phyloP scores from a whole-genome alignment of 2,888 invertebrate species.

The Pyrochroa serraticornis region DNA sequence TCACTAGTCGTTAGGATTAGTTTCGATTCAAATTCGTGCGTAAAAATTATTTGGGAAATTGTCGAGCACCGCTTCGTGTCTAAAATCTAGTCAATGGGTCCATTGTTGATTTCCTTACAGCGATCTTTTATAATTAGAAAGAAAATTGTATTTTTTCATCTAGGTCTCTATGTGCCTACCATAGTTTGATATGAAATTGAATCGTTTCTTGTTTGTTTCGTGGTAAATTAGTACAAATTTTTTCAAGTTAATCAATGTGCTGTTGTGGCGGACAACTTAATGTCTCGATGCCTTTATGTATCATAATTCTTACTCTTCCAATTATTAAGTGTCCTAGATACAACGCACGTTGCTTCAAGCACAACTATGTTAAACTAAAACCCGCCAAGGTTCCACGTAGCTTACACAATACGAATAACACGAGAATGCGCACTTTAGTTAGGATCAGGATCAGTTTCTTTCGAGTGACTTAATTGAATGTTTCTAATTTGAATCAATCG shows the following conservation, averaged over 20 bases:
- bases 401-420: too few relatives aligned
- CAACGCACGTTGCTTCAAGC: conserved; percentile 9
- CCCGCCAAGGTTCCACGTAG: background rate
- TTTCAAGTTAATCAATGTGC: conserved; percentile 6
- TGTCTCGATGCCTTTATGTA: conserved; percentile 20
- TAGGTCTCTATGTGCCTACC: background rate
- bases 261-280: conserved; percentile 20
- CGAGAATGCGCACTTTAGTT: too few relatives aligned
- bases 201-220: background rate
- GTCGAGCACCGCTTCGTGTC: background rate
- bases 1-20: background rate
- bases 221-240: conserved; percentile 18
- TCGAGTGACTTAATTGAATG: too few relatives aligned
- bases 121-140: background rate
- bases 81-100: conserved; percentile 6
- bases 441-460: too few relatives aligned
- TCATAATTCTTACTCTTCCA: conserved; percentile 19
- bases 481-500: too few relatives aligned
- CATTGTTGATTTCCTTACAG: conserved; percentile 1
- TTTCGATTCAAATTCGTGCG: background rate
- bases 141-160: too few relatives aligned
- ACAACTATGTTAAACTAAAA: conserved; percentile 1
- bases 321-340: conserved; percentile 11
- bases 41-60: background rate
- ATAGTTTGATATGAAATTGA: background rate